A percentile compares a stretch with the other conserved stretches of the same genome.
These are phyloP conservation scores for Corythoichthys intestinalis DNA, from an alignment of 2,113 vertebrate genomes.

Conservation along the genomic window DNA sequence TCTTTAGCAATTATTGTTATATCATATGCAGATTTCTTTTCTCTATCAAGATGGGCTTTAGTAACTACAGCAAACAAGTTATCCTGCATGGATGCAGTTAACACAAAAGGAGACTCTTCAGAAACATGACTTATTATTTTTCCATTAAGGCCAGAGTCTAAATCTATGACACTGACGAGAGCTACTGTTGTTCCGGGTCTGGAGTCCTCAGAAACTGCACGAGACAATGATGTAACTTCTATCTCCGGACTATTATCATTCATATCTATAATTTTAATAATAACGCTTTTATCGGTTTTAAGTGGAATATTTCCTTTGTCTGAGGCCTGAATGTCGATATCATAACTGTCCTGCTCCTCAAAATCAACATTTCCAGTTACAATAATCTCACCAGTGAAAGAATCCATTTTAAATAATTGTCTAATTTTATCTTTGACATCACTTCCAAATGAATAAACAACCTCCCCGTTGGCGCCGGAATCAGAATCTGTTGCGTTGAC, in stretches of 20 bases:
- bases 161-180: constrained; percentile 63
- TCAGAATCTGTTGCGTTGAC: constrained; percentile 62
- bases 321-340: constrained; percentile 58
- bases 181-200: constrained; percentile 63
- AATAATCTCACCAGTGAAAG: constrained; percentile 47
- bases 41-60: constrained; percentile 64
- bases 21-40: constrained; percentile 49
- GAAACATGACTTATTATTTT: constrained; percentile 53
- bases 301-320: constrained; percentile 58
- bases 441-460: constrained; percentile 49
- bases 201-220: constrained; percentile 56
- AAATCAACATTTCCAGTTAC: constrained; percentile 60
- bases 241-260: constrained; percentile 69
- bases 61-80: constrained; percentile 67
- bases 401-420: constrained; percentile 34
- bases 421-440: constrained; percentile 42
- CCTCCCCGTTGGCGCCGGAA: constrained; percentile 42
- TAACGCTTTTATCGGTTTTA: constrained; percentile 39
- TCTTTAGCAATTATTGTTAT: constrained; percentile 65
- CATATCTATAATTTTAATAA: constrained; percentile 61
- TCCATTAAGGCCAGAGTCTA: constrained; percentile 61
- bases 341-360: constrained; percentile 49
- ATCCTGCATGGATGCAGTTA: constrained; percentile 60
- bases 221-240: constrained; percentile 65
- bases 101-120: constrained; percentile 51